Base-by-base conservation (phyloP, 2,888 invertebrate species). In the Melanotus villosus region DNA sequence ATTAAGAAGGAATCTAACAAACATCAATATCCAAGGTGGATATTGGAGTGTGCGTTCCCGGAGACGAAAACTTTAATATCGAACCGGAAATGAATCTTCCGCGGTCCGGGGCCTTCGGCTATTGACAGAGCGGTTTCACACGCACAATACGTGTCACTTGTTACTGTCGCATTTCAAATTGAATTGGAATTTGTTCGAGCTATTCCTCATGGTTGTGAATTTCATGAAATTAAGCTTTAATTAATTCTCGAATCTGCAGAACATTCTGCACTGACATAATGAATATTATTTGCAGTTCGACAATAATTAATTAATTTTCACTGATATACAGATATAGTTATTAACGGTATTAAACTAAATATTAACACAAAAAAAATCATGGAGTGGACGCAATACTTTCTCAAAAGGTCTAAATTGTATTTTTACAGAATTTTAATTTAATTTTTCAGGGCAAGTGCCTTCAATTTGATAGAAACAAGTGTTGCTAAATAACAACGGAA, bases 81-180 rank as follows among this genome's bases (percentile, higher is more conserved):
- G 56, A 43, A 57, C 54, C 43, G 65, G 65, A 65, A 65, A 65
- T 65, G 56, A 65, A 65, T 65, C 56, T 45, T 32, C 45, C 45
- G 65, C 47, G 43, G 41, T 45, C 34, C 30, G 63, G 43, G 12
- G 65, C 63, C 45, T 43, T 32, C 18, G 57, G 56, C 43, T 65
- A 65, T 65, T 65, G 65, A 65, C 65, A 45, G 41, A 50, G 52
- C 21, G 65, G 45, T 65, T 65, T 57, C 45, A 45, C 34, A 50
- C 62, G 34, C 62, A 62, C 62, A 62, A 62, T 62, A 62, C 62
- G 52, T 62, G 62, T 62, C 62, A 62, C 50, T 62, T 50, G 50
- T 62, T 62, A 62, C 50, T 62, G 62, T 62, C 62, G 38, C 62
- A 19, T 62, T 34, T 60, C 50, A 18, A 62, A 62, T 62, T 62